These are phyloP conservation scores for Semicossyphus pulcher DNA, from an alignment of 2,113 vertebrate species.

Conservation along the genomic window DNA sequence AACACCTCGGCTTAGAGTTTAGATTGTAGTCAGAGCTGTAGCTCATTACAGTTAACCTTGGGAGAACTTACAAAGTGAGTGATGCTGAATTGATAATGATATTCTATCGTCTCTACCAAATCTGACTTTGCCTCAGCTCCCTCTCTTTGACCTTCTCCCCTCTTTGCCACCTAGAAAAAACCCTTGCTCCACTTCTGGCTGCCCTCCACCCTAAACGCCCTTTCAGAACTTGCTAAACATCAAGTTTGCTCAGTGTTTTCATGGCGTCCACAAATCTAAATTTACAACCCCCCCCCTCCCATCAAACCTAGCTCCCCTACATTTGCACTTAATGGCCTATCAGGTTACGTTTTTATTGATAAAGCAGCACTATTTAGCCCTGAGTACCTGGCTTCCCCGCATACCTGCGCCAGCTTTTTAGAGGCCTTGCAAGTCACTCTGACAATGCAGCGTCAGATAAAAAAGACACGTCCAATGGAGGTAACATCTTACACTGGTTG, in stretches of 20 bases:
- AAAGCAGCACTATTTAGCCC: slow-evolving; percentile 74
- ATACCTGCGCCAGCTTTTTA: slow-evolving; percentile 71
- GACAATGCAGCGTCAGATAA: slow-evolving; percentile 58
- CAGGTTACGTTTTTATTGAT: slow-evolving; percentile 76
- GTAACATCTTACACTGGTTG: slow-evolving; percentile 30
- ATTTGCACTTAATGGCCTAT: slow-evolving; percentile 71
- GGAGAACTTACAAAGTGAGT: slow-evolving; percentile 51
- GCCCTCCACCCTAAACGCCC: slow-evolving; percentile 39
- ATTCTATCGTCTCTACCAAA: slow-evolving; percentile 43
- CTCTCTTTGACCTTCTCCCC: slow-evolving; percentile 40
- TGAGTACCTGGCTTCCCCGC: slow-evolving; percentile 64
- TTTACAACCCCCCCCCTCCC: slow-evolving; percentile 56
- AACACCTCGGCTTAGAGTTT: slow-evolving; percentile 56
- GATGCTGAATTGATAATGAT: slow-evolving; percentile 54
- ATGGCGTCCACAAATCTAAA: slow-evolving; percentile 73
- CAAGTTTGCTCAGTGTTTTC: slow-evolving; percentile 60
- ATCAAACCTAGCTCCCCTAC: slow-evolving; percentile 52
- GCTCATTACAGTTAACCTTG: slow-evolving; percentile 75
- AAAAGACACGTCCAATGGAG: slow-evolving; percentile 31
- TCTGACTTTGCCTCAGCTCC: slow-evolving; percentile 41
- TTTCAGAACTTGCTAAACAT: slow-evolving; percentile 40
- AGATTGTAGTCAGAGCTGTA: slow-evolving; percentile 38
- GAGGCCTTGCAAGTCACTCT: slow-evolving; percentile 38
- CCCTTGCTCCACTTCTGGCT: slow-evolving; percentile 35
- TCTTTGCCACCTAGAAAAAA: slow-evolving; percentile 1